These are phyloP conservation scores for Bucorvus abyssinicus DNA, from an alignment of 2,797 vertebrate genomes.

Conservation along the genomic window DNA sequence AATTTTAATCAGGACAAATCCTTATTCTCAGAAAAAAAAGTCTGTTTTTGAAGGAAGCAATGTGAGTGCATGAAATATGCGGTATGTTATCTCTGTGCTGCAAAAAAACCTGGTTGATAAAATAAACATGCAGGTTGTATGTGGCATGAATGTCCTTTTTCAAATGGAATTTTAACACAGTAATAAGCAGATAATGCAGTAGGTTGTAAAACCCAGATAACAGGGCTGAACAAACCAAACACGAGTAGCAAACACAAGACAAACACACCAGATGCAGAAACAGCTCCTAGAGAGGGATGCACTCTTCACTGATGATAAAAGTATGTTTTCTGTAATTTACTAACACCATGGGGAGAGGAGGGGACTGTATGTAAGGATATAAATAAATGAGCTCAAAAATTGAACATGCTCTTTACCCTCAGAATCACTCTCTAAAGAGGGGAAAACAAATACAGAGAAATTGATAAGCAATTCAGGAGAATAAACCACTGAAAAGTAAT, in stretches of 20 bases:
- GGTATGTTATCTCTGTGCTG: accelerated
- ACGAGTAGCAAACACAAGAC: neutral
- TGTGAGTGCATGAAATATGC: neutral
- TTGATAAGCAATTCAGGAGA: neutral
- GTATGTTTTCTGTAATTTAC: neutral
- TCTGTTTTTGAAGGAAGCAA: neutral
- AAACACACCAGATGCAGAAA: neutral
- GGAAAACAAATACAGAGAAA: neutral
- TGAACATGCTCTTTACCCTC: neutral
- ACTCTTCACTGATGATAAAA: neutral
- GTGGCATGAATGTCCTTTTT: neutral
- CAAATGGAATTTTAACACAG: neutral
- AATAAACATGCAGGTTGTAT: neutral
- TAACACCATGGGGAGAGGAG: neutral
- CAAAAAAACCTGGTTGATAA: neutral
- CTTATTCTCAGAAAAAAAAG: neutral
- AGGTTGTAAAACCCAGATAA: neutral
- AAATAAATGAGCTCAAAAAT: neutral
- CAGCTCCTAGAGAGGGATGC: neutral
- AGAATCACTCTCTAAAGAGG: neutral
- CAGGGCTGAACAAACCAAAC: neutral
- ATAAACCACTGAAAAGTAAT: neutral
- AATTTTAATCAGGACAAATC: neutral
- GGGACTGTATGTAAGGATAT: neutral
- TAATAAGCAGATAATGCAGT: neutral